Conservation (phyloP, 2,888 invertebrate genomes). For the Resseliella maxima region DNA sequence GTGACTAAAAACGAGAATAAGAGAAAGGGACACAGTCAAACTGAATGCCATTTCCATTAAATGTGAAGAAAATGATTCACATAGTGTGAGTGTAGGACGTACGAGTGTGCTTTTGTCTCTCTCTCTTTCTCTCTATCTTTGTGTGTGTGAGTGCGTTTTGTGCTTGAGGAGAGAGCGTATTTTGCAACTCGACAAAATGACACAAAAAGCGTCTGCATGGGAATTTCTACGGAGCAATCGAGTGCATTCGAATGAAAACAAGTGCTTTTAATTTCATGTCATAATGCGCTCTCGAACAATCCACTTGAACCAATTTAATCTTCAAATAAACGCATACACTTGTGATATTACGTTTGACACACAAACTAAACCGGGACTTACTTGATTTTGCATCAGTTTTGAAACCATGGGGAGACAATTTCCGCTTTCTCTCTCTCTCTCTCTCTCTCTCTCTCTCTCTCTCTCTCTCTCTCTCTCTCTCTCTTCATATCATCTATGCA, state of each 20-base stretch:
- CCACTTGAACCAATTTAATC: slow-evolving; percentile 44
- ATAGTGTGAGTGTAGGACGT: background rate
- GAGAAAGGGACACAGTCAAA: background rate
- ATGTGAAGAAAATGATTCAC: background rate
- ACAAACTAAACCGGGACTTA: background rate
- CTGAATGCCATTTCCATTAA: background rate
- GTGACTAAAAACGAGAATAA: background rate
- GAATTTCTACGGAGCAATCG: slow-evolving; percentile 39
- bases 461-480: slow-evolving; percentile 13
- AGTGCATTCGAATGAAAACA: slow-evolving; percentile 25
- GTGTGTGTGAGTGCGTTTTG: background rate
- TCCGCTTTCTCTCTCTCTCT: background rate
- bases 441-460: background rate
- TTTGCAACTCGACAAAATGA: background rate
- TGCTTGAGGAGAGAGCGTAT: background rate
- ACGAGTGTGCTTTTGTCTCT: no score
- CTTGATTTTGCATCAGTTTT: background rate
- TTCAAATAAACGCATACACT: slow-evolving; percentile 43
- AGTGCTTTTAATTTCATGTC: slow-evolving; percentile 45
- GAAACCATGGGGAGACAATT: no score
- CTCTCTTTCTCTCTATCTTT: background rate
- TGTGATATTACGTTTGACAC: background rate
- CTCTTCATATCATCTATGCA: background rate
- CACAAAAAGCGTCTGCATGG: slow-evolving; percentile 15
- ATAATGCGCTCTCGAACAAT: slow-evolving; percentile 48